Conservation (phyloP, 2,888 invertebrate species). For the Drosophila borborema region DNA sequence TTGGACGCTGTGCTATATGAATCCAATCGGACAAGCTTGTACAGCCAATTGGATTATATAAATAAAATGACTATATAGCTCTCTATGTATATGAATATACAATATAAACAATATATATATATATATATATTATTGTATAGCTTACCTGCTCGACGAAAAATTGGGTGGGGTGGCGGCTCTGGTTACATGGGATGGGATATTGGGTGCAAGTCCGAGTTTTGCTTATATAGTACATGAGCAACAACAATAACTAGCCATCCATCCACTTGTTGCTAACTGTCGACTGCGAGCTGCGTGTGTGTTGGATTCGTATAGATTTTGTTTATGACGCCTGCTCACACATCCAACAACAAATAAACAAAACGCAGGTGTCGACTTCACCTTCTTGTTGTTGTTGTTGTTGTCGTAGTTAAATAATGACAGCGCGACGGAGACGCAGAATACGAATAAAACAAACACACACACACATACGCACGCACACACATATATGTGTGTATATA, state of each 20-base stretch:
- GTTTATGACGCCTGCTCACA: slow-evolving; percentile 51
- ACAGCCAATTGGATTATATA: not conserved
- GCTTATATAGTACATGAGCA: not conserved
- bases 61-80: not conserved
- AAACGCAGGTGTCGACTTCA: slow-evolving; percentile 55
- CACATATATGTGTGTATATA: not conserved
- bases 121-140: not conserved
- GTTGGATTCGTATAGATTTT: slow-evolving; percentile 34
- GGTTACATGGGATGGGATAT: slow-evolving; percentile 13
- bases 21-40: not conserved
- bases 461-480: not conserved
- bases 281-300: slow-evolving; percentile 69
- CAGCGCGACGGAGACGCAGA: slow-evolving; percentile 40
- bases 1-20: not conserved
- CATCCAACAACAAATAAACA: slow-evolving; percentile 70
- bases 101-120: not conserved
- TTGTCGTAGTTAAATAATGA: slow-evolving; percentile 28
- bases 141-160: slow-evolving; percentile 31
- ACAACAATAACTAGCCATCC: slow-evolving; percentile 22
- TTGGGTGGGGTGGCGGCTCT: slow-evolving; percentile 2
- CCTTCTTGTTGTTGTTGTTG: slow-evolving; percentile 15
- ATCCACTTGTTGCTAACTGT: slow-evolving; percentile 74
- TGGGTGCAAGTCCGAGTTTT: slow-evolving; percentile 7
- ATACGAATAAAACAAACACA: slow-evolving; percentile 23
- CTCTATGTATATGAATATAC: not conserved